Evolutionary conservation across 1,140 invertebrate species (phyloP).

Genomic region (Copidosoma floridanum): DNA sequence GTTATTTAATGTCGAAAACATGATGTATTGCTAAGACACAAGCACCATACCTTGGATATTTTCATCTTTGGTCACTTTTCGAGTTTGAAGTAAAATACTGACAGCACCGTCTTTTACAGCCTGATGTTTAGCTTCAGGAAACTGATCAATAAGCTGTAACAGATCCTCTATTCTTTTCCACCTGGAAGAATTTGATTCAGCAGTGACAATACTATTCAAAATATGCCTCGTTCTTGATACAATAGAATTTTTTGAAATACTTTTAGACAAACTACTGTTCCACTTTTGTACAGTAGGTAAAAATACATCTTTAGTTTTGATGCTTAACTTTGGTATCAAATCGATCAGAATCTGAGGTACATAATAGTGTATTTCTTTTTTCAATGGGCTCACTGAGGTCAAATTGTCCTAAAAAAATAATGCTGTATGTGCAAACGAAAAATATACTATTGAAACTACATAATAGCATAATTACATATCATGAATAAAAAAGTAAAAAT

Average conservation of each 20-base stretch:
- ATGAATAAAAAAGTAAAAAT: too few relatives aligned
- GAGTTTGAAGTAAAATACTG: conserved; percentile 59
- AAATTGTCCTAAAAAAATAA: conserved; percentile 1
- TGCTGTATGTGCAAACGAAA: too few relatives aligned
- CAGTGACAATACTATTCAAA: conserved; percentile 62
- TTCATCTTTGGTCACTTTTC: conserved; percentile 48
- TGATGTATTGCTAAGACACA: background rate
- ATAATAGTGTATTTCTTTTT: conserved; percentile 27
- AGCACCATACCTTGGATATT: conserved; percentile 46
- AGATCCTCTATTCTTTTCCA: conserved; percentile 66
- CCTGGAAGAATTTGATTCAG: conserved; percentile 61
- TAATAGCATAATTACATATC: too few relatives aligned
- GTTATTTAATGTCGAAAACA: background rate
- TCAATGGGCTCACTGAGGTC: background rate
- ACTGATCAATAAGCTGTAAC: conserved; percentile 67
- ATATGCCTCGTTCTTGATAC: conserved; percentile 67
- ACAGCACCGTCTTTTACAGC: conserved; percentile 72
- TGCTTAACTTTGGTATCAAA: conserved; percentile 43
- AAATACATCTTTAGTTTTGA: conserved; percentile 35
- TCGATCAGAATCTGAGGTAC: conserved; percentile 45
- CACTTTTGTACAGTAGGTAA: conserved; percentile 45
- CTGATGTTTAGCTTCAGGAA: conserved; percentile 69
- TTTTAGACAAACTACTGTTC: conserved; percentile 46
- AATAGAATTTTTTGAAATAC: conserved; percentile 60
- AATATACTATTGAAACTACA: too few relatives aligned